Percentiles rank a stretch among this genome's conserved stretches.
Evolutionary conservation across 2,888 invertebrate genomes (phyloP).

Genomic region (Phrixothrix hirtus): DNA sequence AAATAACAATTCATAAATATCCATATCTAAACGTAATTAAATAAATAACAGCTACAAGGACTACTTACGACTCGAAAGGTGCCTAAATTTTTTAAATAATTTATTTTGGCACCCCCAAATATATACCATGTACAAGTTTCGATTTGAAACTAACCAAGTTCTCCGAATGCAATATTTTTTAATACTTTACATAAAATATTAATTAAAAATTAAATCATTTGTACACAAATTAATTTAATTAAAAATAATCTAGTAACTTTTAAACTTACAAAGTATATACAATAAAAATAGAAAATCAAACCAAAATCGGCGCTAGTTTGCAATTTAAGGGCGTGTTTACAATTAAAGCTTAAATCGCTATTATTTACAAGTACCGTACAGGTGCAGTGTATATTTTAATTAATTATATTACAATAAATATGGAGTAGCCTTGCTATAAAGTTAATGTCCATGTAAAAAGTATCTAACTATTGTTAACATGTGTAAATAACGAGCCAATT

Average conservation of each 20-base stretch:
- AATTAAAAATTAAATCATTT: conserved; percentile 44
- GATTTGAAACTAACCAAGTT: conserved; percentile 25
- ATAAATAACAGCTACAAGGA: conserved; percentile 29
- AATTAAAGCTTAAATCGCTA: conserved; percentile 7
- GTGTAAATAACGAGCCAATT: conserved; percentile 28
- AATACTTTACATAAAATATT: conserved; percentile 41
- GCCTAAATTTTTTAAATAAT: conserved; percentile 9
- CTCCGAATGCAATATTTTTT: conserved; percentile 38
- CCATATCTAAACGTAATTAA: conserved; percentile 25
- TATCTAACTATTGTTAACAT: conserved; percentile 22
- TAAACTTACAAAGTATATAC: conserved; percentile 27
- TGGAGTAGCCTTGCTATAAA: conserved; percentile 10
- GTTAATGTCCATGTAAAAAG: conserved; percentile 19
- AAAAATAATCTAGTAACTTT: conserved; percentile 26
- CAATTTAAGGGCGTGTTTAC: conserved; percentile 11
- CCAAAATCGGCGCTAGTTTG: conserved; percentile 21
- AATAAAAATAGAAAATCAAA: conserved; percentile 18
- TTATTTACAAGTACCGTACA: conserved; percentile 10
- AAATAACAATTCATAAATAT: conserved; percentile 31
- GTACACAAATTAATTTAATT: conserved; percentile 42
- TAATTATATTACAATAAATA: conserved; percentile 25
- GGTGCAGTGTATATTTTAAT: conserved; percentile 18
- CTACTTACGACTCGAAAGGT: conserved; percentile 21
- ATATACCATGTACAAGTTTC: conserved; percentile 24
- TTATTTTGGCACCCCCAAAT: conserved; percentile 2